A percentile compares a stretch with the other conserved stretches of the same genome.
Evolutionary conservation across 2,797 vertebrate genomes (phyloP).

Genomic region (Echeneis naucrates): DNA sequence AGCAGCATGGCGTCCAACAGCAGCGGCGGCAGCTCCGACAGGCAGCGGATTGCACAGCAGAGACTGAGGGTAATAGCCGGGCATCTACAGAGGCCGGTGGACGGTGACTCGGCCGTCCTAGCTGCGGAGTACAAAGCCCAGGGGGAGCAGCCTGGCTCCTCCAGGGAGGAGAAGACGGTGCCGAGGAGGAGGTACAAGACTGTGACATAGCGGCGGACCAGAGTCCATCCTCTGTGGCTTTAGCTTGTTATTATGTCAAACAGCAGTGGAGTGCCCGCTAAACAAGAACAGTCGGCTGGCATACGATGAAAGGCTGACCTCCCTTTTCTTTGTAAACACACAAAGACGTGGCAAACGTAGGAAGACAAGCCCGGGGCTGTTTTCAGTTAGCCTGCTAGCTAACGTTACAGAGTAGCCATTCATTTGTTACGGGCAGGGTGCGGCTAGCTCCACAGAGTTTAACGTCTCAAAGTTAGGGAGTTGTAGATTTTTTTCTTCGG

Average conservation of each 20-base stretch:
- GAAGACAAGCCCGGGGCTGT: background rate
- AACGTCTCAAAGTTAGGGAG: conserved; percentile 23
- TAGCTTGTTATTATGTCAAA: conserved; percentile 31
- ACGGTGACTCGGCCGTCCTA: conserved; percentile 52
- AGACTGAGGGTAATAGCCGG: conserved; percentile 83
- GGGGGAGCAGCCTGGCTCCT: conserved; percentile 43
- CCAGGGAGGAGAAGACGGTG: conserved; percentile 67
- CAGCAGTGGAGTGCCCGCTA: background rate
- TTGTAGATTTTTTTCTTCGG: too few relatives aligned
- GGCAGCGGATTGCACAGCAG: conserved; percentile 79
- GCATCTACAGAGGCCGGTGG: conserved; percentile 73
- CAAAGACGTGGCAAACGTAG: background rate
- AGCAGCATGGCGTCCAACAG: conserved; percentile 89
- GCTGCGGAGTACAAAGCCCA: conserved; percentile 81
- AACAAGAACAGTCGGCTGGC: background rate
- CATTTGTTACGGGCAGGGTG: conserved; percentile 74
- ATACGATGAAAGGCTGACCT: background rate
- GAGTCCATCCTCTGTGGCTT: conserved; percentile 44
- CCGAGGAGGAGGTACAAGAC: conserved; percentile 84
- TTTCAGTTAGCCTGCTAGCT: conserved; percentile 62
- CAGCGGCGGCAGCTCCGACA: conserved; percentile 75
- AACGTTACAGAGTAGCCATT: conserved; percentile 59
- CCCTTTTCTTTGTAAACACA: background rate
- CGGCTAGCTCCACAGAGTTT: conserved; percentile 60
- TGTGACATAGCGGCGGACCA: conserved; percentile 57